These are phyloP conservation scores for Labroides dimidiatus DNA, from an alignment of 2,797 vertebrate species.

Conservation along the genomic window DNA sequence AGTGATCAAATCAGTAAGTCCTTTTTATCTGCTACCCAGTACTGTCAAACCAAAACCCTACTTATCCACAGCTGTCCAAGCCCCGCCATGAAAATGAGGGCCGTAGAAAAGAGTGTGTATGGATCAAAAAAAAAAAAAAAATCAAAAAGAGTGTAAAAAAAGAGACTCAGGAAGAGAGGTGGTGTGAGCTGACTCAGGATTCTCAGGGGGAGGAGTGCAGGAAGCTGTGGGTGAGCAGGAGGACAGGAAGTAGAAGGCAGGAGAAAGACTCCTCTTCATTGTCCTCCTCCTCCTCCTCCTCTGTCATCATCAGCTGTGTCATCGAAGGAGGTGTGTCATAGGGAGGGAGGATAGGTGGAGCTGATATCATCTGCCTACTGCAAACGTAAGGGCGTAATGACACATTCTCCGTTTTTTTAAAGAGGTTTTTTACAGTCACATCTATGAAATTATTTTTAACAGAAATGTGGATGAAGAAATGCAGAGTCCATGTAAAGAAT, in stretches of 20 bases:
- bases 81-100: not conserved
- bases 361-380: constrained; percentile 81
- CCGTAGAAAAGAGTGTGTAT: not conserved
- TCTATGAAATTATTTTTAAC: constrained; percentile 19
- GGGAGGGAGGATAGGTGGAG: constrained; percentile 74
- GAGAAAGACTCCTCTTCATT: constrained; percentile 66
- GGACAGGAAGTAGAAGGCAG: constrained; percentile 63
- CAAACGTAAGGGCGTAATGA: constrained; percentile 47
- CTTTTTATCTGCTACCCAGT: no score
- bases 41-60: no score
- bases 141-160: constrained; percentile 54
- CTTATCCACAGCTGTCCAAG: no score
- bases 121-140: constrained; percentile 17
- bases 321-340: constrained; percentile 64
- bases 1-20: no score
- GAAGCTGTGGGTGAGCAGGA: constrained; percentile 72
- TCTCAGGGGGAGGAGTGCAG: constrained; percentile 64
- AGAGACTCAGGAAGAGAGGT: constrained; percentile 40
- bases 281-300: constrained; percentile 53
- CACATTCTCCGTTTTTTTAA: constrained; percentile 13
- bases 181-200: constrained; percentile 74
- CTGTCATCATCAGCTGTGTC: constrained; percentile 56
- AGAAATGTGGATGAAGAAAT: not conserved
- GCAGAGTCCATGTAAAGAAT: constrained; percentile 4
- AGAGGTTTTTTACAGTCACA: constrained; percentile 23